These are phyloP conservation scores for Engraulis encrasicolus DNA, from an alignment of 2,113 vertebrate genomes.

Conservation along the genomic window DNA sequence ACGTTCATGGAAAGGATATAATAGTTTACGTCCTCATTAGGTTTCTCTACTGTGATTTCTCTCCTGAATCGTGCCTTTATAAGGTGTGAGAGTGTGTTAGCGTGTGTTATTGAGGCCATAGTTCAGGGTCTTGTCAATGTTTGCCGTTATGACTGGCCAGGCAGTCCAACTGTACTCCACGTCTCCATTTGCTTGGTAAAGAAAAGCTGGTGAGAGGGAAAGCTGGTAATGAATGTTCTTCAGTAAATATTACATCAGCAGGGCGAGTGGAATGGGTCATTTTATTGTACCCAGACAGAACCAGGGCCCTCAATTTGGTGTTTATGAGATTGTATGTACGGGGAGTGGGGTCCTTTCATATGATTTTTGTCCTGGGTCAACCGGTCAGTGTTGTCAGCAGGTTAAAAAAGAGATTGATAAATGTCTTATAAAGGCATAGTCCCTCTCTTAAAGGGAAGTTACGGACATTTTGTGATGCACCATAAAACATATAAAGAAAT, in stretches of 20 bases:
- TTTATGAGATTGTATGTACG: too few relatives aligned
- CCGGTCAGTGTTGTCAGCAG: too few relatives aligned
- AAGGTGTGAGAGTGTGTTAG: not conserved
- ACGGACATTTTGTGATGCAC: too few relatives aligned
- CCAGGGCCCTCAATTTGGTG: too few relatives aligned
- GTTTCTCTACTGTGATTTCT: not conserved
- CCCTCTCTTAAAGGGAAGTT: too few relatives aligned
- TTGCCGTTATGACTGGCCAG: not conserved
- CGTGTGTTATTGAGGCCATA: not conserved
- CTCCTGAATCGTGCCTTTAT: not conserved
- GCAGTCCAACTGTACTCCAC: not conserved
- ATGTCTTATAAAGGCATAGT: too few relatives aligned
- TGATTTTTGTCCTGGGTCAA: too few relatives aligned
- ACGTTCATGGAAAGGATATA: not conserved
- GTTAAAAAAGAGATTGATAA: too few relatives aligned
- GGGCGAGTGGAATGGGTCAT: too few relatives aligned
- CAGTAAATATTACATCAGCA: not conserved
- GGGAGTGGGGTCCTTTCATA: too few relatives aligned
- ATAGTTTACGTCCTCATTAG: not conserved
- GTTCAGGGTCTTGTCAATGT: not conserved
- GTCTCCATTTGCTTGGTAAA: not conserved
- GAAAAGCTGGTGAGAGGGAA: not conserved
- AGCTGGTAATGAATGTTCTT: not conserved
- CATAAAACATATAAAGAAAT: too few relatives aligned
- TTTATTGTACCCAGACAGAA: too few relatives aligned